Evolutionary conservation across 2,113 vertebrate genomes (phyloP), one percentile per base, ranked within the genome.

Genomic region (Ctenodactylus gundi): DNA sequence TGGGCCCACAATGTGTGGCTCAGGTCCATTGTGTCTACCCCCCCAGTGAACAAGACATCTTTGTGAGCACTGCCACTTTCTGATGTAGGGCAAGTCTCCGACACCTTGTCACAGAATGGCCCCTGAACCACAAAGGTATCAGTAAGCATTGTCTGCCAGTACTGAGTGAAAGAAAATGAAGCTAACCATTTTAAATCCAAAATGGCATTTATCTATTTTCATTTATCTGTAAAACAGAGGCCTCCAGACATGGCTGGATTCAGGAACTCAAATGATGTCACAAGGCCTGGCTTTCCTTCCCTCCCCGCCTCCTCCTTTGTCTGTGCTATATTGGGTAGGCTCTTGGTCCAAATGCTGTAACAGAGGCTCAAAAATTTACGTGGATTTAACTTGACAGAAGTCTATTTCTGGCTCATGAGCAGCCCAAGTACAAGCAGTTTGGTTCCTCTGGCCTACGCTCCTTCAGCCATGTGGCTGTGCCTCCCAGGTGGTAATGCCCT

Each of bases 21-120:
- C 80, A 98, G 85, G 95, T 98, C 11, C 89, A 62, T 41, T 98
- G 98, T 36, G 98, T 98, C 23, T 98, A 98, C 93, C 77, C 97
- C 83, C 80, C 96, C 73, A 68, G 95, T 15, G 97, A 97, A 85
- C 85, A 85, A 92, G 98, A 98, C 88, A 49, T 90, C 15, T 31
- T 31, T 31, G 64, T 75, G 51, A 92, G 93, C 57, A 41, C 84
- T 25, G 46, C n/a, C 39, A 8, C 46, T 27, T 46, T n/a, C 12
- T 15, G 18, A 25, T n/a, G 27, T 41, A 51, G 18, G 29, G 11
- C 4, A 49, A 13, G 73, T 62, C 21, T 67, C 67, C n/a, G 73
- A 62, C 25, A 73, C n/a, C 72, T 78, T 10, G 5, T 88, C n/a
- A 31, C 39, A 53, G 75, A 17, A 75, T 67, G 20, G 44, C 72